Conservation (phyloP, 2,888 invertebrate genomes). For the Thecocarcelia acutangulata region DNA sequence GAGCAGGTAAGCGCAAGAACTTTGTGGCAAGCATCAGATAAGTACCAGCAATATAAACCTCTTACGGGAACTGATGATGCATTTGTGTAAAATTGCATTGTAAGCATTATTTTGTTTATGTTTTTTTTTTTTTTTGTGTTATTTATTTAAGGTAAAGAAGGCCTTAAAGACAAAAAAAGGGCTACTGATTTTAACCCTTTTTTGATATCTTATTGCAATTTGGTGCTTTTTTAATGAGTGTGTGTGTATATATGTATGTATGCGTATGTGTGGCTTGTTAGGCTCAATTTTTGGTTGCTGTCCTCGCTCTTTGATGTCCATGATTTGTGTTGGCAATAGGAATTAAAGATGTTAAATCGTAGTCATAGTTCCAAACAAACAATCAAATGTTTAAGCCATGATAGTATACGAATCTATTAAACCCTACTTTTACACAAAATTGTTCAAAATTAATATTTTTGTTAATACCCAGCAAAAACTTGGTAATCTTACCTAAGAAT, state of each 20-base stretch:
- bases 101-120: conserved; percentile 56
- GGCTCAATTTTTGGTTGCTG: neutral
- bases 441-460: neutral
- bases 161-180: neutral
- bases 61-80: conserved; percentile 53
- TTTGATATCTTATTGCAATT: conserved; percentile 11
- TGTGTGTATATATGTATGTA: neutral
- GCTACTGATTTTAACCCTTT: conserved; percentile 57
- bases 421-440: neutral
- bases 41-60: conserved; percentile 8
- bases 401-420: neutral
- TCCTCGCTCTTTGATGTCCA: conserved; percentile 12
- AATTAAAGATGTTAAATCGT: conserved; percentile 26
- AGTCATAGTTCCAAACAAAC: conserved; percentile 34
- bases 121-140: neutral
- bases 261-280: neutral
- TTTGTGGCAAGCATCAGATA: conserved; percentile 43
- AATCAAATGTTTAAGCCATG: neutral
- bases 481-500: too few relatives aligned
- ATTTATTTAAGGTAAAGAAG: conserved; percentile 31
- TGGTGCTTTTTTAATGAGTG: neutral
- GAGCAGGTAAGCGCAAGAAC: neutral
- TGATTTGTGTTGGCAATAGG: neutral
- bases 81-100: conserved; percentile 67
- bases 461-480: too few relatives aligned